Evolutionary conservation across 2,888 invertebrate genomes (phyloP), one percentile per base, ranked within the genome.

Genomic region (Conistra vaccinii): DNA sequence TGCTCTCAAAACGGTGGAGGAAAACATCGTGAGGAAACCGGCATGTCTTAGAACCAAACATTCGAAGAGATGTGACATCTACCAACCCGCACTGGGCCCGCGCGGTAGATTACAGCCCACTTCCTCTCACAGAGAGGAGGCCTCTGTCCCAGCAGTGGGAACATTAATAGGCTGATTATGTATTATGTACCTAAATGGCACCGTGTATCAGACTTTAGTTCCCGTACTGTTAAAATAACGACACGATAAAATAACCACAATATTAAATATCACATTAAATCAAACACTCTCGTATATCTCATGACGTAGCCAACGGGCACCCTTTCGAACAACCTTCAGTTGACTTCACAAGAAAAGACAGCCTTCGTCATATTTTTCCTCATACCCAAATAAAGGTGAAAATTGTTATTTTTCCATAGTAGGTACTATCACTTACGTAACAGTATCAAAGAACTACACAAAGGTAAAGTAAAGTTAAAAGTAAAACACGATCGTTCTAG

Each of bases 331-430:
- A 65, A 42, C n/a, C 32, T 80, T 80, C 74, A 63, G 12, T 65
- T 79, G 68, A 60, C 48, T 80, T 60, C 68, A 79, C 63, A 60
- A 79, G 76, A 79, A 78, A 79, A 76, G 58, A 76, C 45, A 67
- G 51, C 20, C 29, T 68, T 74, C 69, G 14, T 63, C 14, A 29
- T 48, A 57, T 62, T 77, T 76, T 79, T 69, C 70, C 68, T 66
- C 48, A 67, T 75, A 55, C 39, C 3, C 57, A 79, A 63, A 66
- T 61, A 69, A 69, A 78, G 72, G 62, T 67, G 60, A 60, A 65
- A 55, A 73, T 71, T 48, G 67, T 78, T 62, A 26, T 74, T 65
- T 69, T 57, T 61, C 20, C 23, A 42, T 61, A 26, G 14, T 14
- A 39, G 0, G 9, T 42, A 26, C 14, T 42, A n/a, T 35, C 10